These are phyloP conservation scores for Sitophilus oryzae DNA, from an alignment of 1,140 invertebrate species.

Conservation along the genomic window DNA sequence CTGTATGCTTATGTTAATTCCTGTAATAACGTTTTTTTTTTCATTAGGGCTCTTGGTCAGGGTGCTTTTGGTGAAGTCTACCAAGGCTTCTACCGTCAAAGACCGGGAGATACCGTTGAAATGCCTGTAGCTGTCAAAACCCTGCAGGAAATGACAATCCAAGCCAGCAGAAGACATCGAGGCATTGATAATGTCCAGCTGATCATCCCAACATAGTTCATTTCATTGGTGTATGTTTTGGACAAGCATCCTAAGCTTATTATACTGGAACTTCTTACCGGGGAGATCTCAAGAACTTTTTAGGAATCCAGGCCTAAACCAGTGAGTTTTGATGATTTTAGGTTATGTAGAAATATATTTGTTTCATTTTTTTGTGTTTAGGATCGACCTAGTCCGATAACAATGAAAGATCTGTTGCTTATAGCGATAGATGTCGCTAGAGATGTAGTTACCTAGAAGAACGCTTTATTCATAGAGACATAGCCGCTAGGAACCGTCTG, in stretches of 20 bases:
- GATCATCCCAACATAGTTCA: conserved; percentile 97
- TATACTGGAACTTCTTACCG: conserved; percentile 88
- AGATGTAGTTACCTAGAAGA: conserved; percentile 93
- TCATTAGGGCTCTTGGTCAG: conserved; percentile 80
- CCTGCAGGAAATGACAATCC: conserved; percentile 82
- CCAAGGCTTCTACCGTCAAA: conserved; percentile 80
- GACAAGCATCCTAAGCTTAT: conserved; percentile 93
- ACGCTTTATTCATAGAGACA: conserved; percentile 96
- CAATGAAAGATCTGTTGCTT: conserved; percentile 84
- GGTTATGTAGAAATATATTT: conserved; percentile 12
- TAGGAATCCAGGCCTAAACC: conserved; percentile 86
- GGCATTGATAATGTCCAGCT: conserved; percentile 96
- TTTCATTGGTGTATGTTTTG: conserved; percentile 93
- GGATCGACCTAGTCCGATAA: conserved; percentile 69
- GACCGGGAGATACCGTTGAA: conserved; percentile 69
- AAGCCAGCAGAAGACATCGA: conserved; percentile 93
- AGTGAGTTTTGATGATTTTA: conserved; percentile 46
- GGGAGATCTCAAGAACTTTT: conserved; percentile 95
- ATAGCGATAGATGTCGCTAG: conserved; percentile 89
- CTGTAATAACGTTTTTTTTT: too few relatives aligned
- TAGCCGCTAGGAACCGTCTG: conserved; percentile 95
- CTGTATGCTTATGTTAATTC: too few relatives aligned
- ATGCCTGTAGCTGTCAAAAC: conserved; percentile 93
- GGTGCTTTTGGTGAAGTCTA: conserved; percentile 98
- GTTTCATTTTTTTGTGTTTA: conserved; percentile 48